Conservation (phyloP, 2,797 vertebrate genomes). For the Clarias laeviceps region DNA sequence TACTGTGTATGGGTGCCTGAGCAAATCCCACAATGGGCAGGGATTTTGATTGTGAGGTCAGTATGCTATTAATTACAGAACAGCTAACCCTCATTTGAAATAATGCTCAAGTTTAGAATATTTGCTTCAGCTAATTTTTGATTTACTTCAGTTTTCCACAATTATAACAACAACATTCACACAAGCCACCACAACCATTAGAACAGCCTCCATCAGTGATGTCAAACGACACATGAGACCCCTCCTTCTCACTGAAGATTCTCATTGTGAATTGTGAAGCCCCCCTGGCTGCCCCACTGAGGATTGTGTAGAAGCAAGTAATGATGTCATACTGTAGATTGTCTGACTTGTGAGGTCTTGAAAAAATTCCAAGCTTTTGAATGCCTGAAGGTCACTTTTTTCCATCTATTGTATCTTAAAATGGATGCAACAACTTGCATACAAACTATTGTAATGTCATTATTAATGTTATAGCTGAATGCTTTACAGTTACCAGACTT, state of each 20-base stretch:
- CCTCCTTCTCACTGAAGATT: neutral
- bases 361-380: neutral
- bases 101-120: neutral
- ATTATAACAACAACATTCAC: neutral
- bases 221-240: neutral
- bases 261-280: neutral
- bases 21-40: neutral
- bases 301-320: neutral
- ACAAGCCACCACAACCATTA: neutral
- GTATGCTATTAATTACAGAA: neutral
- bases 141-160: neutral
- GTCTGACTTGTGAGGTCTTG: neutral
- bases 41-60: neutral
- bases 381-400: neutral
- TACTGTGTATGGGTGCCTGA: no score
- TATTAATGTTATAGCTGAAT: neutral
- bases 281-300: neutral
- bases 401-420: neutral
- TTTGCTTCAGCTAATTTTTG: neutral
- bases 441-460: neutral
- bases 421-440: neutral
- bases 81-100: neutral
- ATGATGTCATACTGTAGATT: neutral
- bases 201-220: neutral
- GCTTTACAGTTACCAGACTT: neutral